A percentile compares a stretch with the other conserved stretches of the same genome.
Conservation (phyloP, 2,797 vertebrate species). For the Threskiornis aethiopicus region DNA sequence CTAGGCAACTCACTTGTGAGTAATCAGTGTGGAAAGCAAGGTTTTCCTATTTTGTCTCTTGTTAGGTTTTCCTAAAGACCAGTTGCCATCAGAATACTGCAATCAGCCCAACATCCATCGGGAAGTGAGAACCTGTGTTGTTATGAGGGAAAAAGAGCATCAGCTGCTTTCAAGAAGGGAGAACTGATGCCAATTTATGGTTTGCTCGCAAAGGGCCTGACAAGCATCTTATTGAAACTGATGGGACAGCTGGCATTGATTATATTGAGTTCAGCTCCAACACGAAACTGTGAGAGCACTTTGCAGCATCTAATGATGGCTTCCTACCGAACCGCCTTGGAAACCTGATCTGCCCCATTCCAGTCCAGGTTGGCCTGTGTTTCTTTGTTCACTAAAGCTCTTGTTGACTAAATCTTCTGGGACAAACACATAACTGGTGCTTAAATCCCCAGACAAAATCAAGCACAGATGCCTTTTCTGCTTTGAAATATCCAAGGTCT, state of each 20-base stretch:
- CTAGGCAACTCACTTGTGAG: background rate
- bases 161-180: background rate
- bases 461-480: conserved; percentile 37
- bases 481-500: conserved; percentile 35
- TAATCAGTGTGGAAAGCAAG: background rate
- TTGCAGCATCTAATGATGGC: background rate
- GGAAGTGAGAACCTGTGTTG: background rate
- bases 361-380: background rate
- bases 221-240: background rate
- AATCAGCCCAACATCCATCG: background rate
- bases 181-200: background rate
- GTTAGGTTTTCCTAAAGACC: background rate
- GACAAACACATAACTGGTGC: conserved; percentile 5
- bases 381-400: conserved; percentile 45
- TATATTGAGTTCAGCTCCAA: background rate
- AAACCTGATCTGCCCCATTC: background rate
- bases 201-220: background rate
- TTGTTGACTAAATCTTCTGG: conserved; percentile 40
- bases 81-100: background rate
- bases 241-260: conserved; percentile 21
- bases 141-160: background rate
- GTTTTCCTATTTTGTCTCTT: background rate
- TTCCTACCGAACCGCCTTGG: background rate
- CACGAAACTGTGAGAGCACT: background rate
- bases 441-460: conserved; percentile 48